phyloP scores from a whole-genome alignment of 1,140 invertebrate genomes.

The Dendrolimus punctatus region DNA sequence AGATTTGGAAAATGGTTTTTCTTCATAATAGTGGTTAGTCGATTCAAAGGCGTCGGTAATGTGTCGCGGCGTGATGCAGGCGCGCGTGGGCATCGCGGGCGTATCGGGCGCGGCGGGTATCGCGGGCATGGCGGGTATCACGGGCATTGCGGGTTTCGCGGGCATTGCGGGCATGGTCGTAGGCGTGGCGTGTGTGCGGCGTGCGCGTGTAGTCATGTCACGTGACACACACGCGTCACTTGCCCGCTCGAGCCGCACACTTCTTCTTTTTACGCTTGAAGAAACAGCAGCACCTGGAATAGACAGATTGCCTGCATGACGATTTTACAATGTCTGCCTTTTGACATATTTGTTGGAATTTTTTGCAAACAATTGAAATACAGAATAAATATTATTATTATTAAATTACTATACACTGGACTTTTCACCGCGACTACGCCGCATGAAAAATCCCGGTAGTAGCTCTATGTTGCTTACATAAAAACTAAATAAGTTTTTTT shows the following conservation, averaged over 20 bases:
- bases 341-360: constrained; percentile 1
- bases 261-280: constrained; percentile 98
- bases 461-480: too few relatives aligned
- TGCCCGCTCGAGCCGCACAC: constrained; percentile 80
- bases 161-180: constrained; percentile 7
- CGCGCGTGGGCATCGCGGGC: constrained; percentile 6
- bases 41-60: too few relatives aligned
- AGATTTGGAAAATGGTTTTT: neutral
- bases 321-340: constrained; percentile 63
- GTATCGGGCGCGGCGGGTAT: constrained; percentile 12
- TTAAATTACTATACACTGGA: too few relatives aligned
- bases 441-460: too few relatives aligned
- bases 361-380: neutral
- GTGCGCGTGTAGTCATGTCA: constrained; percentile 19
- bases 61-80: neutral
- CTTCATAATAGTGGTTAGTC: too few relatives aligned
- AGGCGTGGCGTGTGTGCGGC: constrained; percentile 9
- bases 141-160: neutral
- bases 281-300: constrained; percentile 95
- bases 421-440: too few relatives aligned
- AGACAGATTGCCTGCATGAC: constrained; percentile 66
- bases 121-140: constrained; percentile 3
- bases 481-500: too few relatives aligned
- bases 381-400: too few relatives aligned
- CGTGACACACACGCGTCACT: constrained; percentile 76